Evolutionary conservation across 2,797 vertebrate species (phyloP).

Genomic region (Microcaecilia unicolor): DNA sequence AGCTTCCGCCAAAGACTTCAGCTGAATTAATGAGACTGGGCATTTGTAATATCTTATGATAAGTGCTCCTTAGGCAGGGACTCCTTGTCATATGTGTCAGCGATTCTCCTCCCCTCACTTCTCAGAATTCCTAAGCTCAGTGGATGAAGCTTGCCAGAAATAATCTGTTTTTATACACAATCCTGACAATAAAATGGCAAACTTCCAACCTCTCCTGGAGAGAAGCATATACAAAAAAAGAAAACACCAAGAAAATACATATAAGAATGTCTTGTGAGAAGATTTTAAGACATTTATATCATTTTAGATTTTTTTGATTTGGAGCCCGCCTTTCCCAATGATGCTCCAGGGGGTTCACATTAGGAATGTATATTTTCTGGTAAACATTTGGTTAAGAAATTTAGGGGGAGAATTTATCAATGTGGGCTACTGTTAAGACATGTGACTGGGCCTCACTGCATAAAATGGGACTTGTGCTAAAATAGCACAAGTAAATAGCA

Average conservation of each 20-base stretch:
- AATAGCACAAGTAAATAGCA: no score
- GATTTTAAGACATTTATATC: no score
- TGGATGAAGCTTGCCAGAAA: slow-evolving; percentile 26
- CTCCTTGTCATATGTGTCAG: slow-evolving; percentile 4
- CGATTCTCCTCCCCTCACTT: slow-evolving; percentile 15
- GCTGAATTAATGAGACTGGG: slow-evolving; percentile 27
- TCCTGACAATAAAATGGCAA: slow-evolving; percentile 34
- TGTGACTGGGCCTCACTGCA: no score
- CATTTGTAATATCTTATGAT: slow-evolving; percentile 10
- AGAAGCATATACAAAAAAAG: slow-evolving; percentile 13
- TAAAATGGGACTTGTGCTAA: no score
- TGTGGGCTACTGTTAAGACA: no score
- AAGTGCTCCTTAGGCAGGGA: slow-evolving; percentile 5
- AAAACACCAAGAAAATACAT: slow-evolving; percentile 22
- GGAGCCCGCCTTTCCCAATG: no score
- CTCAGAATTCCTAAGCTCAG: slow-evolving; percentile 2
- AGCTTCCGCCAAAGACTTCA: slow-evolving; percentile 23
- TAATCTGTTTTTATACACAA: slow-evolving; percentile 31
- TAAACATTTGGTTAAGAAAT: no score
- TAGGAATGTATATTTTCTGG: no score
- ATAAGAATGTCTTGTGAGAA: no score
- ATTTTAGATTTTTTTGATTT: no score
- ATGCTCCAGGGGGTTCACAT: no score
- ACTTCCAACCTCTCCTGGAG: slow-evolving; percentile 25
- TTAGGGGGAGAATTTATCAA: no score